These are phyloP conservation scores for Caranx ignobilis DNA, from an alignment of 2,113 vertebrate species.

Conservation along the genomic window DNA sequence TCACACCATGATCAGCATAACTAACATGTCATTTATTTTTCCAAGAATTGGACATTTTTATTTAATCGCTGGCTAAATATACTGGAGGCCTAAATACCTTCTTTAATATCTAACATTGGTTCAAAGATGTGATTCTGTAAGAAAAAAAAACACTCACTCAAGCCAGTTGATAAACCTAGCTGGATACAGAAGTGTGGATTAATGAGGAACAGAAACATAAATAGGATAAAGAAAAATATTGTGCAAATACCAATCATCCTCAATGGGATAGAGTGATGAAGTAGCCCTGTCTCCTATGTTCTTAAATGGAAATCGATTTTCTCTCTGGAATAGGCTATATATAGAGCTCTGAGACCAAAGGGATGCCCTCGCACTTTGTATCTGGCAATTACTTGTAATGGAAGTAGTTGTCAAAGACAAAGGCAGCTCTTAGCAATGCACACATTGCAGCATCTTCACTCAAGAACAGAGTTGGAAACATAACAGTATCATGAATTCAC, in stretches of 20 bases:
- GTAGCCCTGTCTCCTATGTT: constrained; percentile 88
- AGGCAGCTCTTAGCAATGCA: constrained; percentile 88
- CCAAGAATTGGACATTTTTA: constrained; percentile 15
- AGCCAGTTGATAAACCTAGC: constrained; percentile 3
- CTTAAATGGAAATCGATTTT: constrained; percentile 83
- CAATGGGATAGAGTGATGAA: constrained; percentile 86
- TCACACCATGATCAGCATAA: constrained; percentile 51
- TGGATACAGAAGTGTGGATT: constrained; percentile 15
- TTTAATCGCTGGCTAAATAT: constrained; percentile 16
- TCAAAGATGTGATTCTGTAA: constrained; percentile 12
- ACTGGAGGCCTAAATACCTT: neutral
- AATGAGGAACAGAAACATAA: constrained; percentile 3
- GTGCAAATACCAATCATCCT: constrained; percentile 54
- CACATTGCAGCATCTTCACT: constrained; percentile 85
- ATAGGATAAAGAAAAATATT: constrained; percentile 26
- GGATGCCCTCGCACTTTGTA: constrained; percentile 89
- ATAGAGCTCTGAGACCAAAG: constrained; percentile 89
- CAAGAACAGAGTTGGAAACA: constrained; percentile 79
- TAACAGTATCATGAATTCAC: constrained; percentile 56
- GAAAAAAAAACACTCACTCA: neutral
- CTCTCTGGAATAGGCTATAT: constrained; percentile 93
- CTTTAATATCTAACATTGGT: neutral
- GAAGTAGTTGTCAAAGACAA: constrained; percentile 88
- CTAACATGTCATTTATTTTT: constrained; percentile 17
- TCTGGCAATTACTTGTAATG: constrained; percentile 93